A percentile compares a stretch with the other conserved stretches of the same genome.
Conservation (phyloP, 2,797 vertebrate species). For the Calcarius lapponicus region DNA sequence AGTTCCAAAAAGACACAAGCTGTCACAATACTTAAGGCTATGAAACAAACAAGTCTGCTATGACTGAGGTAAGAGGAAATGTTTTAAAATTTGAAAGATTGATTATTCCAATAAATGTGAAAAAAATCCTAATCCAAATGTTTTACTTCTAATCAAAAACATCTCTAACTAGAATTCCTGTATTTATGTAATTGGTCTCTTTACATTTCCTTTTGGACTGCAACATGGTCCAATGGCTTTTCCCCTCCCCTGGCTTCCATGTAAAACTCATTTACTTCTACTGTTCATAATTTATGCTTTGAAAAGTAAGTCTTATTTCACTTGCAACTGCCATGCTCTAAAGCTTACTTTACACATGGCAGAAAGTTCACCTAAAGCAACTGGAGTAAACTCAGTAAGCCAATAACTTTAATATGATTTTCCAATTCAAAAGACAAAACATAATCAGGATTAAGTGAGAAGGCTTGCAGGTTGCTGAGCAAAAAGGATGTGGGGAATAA, state of each 20-base stretch:
- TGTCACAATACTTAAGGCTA: neutral
- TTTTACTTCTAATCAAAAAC: neutral
- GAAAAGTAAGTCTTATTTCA: conserved; percentile 11
- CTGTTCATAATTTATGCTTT: neutral
- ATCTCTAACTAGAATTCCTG: neutral
- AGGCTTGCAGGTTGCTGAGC: neutral
- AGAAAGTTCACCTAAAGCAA: neutral
- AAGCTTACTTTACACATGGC: conserved; percentile 7
- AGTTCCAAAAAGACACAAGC: neutral
- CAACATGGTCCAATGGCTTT: neutral
- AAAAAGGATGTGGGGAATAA: neutral
- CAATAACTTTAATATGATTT: neutral
- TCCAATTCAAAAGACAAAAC: neutral
- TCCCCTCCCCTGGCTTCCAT: neutral
- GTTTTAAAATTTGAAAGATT: neutral
- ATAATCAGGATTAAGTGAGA: neutral
- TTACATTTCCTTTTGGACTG: neutral
- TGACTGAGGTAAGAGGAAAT: neutral
- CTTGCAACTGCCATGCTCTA: neutral
- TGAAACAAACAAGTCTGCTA: neutral
- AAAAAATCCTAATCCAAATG: neutral
- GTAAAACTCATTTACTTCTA: conserved; percentile 4
- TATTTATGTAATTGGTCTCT: neutral
- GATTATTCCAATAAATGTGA: neutral
- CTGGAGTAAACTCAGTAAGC: neutral